Percentiles rank a stretch among this genome's conserved stretches.
These are phyloP conservation scores for Pseudanteris insignis DNA, from an alignment of 2,888 invertebrate genomes.

Conservation along the genomic window DNA sequence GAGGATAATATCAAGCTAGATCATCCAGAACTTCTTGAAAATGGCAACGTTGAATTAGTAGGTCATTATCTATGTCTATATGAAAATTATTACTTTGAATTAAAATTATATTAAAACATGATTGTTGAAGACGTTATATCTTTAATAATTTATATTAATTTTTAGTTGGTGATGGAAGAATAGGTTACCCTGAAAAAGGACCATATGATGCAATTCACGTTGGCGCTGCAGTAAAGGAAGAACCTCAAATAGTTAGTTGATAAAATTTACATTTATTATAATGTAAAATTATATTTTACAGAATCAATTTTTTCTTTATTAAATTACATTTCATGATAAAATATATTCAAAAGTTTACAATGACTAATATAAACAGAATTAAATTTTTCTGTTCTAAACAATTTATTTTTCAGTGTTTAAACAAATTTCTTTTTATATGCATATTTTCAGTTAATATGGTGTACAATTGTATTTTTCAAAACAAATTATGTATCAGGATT, in stretches of 20 bases:
- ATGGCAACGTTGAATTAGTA: conserved; percentile 75
- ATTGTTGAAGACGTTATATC: background rate
- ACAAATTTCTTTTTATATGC: too few relatives aligned
- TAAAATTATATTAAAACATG: too few relatives aligned
- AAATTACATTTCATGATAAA: background rate
- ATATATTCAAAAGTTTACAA: too few relatives aligned
- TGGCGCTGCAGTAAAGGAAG: conserved; percentile 84
- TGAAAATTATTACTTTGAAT: too few relatives aligned
- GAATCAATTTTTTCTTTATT: background rate
- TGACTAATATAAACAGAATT: background rate
- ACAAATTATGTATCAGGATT: too few relatives aligned
- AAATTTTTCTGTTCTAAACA: too few relatives aligned
- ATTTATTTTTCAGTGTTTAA: too few relatives aligned
- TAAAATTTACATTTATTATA: too few relatives aligned
- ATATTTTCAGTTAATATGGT: too few relatives aligned
- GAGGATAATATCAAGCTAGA: conserved; percentile 79
- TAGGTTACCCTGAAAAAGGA: conserved; percentile 77
- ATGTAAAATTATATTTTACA: too few relatives aligned
- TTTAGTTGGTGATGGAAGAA: conserved; percentile 89
- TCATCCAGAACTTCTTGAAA: conserved; percentile 75
- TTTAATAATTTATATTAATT: background rate
- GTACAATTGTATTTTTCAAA: too few relatives aligned
- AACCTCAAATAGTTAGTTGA: conserved; percentile 76
- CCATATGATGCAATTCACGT: conserved; percentile 95
- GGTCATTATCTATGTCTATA: too few relatives aligned